Conservation (phyloP, 1,140 invertebrate genomes). For the Magallana gigas region DNA sequence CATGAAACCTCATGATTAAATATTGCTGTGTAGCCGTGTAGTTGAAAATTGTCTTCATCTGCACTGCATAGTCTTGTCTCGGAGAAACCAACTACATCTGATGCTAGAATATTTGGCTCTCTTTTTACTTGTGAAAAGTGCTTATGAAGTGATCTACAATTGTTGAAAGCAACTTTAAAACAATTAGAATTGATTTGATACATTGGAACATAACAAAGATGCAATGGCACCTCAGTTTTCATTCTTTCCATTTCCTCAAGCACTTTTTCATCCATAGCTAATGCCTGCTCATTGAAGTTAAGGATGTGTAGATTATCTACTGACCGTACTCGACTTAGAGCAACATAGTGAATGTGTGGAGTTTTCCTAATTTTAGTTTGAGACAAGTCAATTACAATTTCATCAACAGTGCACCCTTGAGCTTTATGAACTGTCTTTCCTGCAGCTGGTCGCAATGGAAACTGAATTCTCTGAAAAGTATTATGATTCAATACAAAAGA, state of each 20-base stretch:
- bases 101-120: constrained; percentile 26
- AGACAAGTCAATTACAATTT: constrained; percentile 46
- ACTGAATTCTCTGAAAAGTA: constrained; percentile 36
- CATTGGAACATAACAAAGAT: background rate
- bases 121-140: background rate
- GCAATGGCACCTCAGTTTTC: background rate
- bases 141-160: constrained; percentile 3
- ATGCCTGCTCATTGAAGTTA: constrained; percentile 31
- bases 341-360: constrained; percentile 47
- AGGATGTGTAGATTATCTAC: constrained; percentile 19
- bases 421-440: constrained; percentile 44
- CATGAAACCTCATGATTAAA: background rate
- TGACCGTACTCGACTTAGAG: background rate
- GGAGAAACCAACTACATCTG: constrained; percentile 43
- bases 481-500: constrained; percentile 33
- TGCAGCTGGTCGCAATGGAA: constrained; percentile 41
- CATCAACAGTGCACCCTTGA: constrained; percentile 42
- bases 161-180: background rate
- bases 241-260: constrained; percentile 43
- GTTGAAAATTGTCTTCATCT: constrained; percentile 20
- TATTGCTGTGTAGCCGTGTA: background rate
- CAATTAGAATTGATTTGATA: background rate
- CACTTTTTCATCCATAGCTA: constrained; percentile 41
- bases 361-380: background rate
- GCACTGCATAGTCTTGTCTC: constrained; percentile 39